Conservation (phyloP, 2,113 vertebrate genomes). For the Cinclus mexicanus region DNA sequence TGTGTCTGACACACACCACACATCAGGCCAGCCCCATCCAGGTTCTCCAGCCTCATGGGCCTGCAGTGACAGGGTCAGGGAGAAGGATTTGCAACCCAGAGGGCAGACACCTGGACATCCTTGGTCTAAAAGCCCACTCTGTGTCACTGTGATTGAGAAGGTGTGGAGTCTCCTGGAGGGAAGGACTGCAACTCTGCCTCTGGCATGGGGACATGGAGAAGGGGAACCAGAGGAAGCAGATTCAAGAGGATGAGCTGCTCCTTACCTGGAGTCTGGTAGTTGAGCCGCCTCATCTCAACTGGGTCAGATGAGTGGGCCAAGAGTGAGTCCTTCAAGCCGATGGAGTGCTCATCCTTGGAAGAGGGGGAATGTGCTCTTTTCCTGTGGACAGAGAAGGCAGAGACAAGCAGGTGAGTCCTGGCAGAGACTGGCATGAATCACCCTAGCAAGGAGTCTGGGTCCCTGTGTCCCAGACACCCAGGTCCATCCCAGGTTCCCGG, state of each 20-base stretch:
- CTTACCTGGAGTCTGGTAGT: constrained; percentile 94
- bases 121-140: not conserved
- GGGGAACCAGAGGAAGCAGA: not conserved
- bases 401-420: not conserved
- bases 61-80: not conserved
- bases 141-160: not conserved
- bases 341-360: constrained; percentile 88
- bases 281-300: constrained; percentile 93
- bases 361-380: constrained; percentile 90
- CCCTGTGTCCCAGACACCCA: not conserved
- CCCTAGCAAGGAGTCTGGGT: not conserved
- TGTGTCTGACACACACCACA: not conserved
- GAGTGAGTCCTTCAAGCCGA: constrained; percentile 88
- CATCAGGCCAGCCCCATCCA: not conserved
- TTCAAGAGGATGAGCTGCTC: not conserved
- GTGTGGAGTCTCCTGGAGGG: not conserved
- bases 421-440: not conserved
- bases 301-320: constrained; percentile 90
- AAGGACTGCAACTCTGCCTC: not conserved
- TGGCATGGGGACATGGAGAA: not conserved
- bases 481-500: not conserved
- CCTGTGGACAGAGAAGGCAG: constrained; percentile 67
- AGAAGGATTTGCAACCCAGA: not conserved
- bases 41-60: not conserved
- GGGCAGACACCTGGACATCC: not conserved